phyloP scores from a whole-genome alignment of 2,888 invertebrate species.

The Drosophila kuntzei region DNA sequence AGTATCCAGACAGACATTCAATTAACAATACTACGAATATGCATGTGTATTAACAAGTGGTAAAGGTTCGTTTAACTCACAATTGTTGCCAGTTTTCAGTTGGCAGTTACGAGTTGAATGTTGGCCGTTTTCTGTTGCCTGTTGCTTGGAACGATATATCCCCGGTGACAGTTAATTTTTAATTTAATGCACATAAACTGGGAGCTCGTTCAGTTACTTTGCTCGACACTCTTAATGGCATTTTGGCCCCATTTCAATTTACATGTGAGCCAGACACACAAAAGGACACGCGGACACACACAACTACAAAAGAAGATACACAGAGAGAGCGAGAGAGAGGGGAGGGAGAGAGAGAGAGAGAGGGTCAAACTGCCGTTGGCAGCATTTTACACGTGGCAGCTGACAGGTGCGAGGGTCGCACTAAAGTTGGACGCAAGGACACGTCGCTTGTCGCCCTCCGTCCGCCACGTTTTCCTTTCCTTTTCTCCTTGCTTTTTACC shows the following conservation, averaged over 20 bases:
- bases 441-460: slow-evolving; percentile 25
- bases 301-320: slow-evolving; percentile 11
- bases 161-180: slow-evolving; percentile 77
- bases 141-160: slow-evolving; percentile 44
- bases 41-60: not conserved
- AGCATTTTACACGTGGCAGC: slow-evolving; percentile 66
- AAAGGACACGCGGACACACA: slow-evolving; percentile 3
- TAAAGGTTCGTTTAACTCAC: slow-evolving; percentile 25
- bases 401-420: slow-evolving; percentile 57
- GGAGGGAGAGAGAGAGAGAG: not conserved
- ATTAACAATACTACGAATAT: slow-evolving; percentile 15
- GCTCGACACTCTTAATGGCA: slow-evolving; percentile 67
- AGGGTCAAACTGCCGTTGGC: slow-evolving; percentile 57
- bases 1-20: slow-evolving; percentile 6
- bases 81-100: slow-evolving; percentile 33
- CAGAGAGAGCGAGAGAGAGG: not conserved
- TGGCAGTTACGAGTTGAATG: not conserved
- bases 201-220: slow-evolving; percentile 52
- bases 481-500: not conserved
- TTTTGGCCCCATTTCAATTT: slow-evolving; percentile 78
- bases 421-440: slow-evolving; percentile 43
- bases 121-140: slow-evolving; percentile 9
- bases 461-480: not conserved
- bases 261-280: slow-evolving; percentile 49
- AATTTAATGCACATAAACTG: slow-evolving; percentile 72